Conservation (phyloP, 2,113 vertebrate species). For the Vidua macroura region DNA sequence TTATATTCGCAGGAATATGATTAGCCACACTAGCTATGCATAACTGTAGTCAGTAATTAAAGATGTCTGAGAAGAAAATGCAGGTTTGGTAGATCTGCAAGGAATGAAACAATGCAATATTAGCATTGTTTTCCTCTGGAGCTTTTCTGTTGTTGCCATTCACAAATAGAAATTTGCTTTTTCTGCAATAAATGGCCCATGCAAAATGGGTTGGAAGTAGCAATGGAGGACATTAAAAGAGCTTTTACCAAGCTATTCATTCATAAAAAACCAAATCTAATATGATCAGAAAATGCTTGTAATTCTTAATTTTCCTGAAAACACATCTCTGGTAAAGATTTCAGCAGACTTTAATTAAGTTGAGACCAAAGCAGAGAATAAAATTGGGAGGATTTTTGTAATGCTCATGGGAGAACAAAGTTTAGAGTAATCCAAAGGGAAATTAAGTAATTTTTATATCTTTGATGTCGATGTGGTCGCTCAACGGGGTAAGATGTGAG, state of each 20-base stretch:
- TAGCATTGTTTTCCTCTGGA: neutral
- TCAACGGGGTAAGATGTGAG: neutral
- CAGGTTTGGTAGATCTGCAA: neutral
- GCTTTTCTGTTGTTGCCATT: neutral
- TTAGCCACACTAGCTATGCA: neutral
- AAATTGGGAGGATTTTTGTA: neutral
- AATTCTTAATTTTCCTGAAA: slow-evolving; percentile 26
- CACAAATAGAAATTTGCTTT: neutral
- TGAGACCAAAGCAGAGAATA: neutral
- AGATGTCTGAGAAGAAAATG: neutral
- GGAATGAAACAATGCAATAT: neutral
- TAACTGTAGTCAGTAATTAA: neutral
- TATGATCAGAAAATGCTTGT: neutral
- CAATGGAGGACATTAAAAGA: neutral
- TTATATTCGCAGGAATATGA: neutral
- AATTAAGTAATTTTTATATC: neutral
- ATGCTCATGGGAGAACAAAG: neutral
- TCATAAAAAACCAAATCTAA: neutral
- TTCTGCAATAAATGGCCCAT: slow-evolving; percentile 29
- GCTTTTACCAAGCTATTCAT: neutral
- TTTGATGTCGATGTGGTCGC: neutral
- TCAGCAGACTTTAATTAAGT: neutral
- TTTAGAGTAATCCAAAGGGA: neutral
- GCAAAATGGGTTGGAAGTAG: neutral
- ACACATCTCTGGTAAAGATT: neutral